Evolutionary conservation across 2,113 vertebrate species (phyloP), one percentile per base, ranked within the genome.

Genomic region (Formicarius rufipectus): DNA sequence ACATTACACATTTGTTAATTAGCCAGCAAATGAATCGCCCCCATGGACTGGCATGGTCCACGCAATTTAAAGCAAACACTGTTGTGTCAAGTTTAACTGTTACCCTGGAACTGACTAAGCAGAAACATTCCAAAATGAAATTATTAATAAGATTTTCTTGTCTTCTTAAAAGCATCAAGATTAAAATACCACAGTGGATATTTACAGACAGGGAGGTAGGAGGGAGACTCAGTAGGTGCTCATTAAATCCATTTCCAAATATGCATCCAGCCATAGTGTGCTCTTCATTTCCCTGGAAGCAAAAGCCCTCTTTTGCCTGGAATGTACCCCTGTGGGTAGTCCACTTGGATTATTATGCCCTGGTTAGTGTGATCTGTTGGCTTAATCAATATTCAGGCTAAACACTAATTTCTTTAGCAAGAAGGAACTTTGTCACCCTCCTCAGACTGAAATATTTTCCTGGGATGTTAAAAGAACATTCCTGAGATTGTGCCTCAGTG

Each of bases 1-100:
- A 95, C 87, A 83, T 95, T 93, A 93, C 84, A 35, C 71, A 74
- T 93, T 95, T 91, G 93, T 91, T 96, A 97, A 95, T 97, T 96
- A 94, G 53, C 73, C 88, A 82, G 95, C 85, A 95, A 95, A 97
- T 89, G 25, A 95, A 90, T 90, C 85, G 87, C 81, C 69, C 58
- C 81, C 63, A 2, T 12, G 7, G 92, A 89, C 89, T 75, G 79
- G 82, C 84, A 86, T 6, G 3, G 76, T 39, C 68, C 45, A 35
- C 47, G n/a, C 37, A 40, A 37, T 73, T 87, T 96, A 95, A 95
- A 96, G 85, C 76, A 93, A 92, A 86, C 87, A 50, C 73, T 20
- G 20, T 66, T 60, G 68, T 81, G 89, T 94, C 79, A 90, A 75
- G 83, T 64, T 72, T 92, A 94, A 92, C 85, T 84, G 74, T 47